phyloP scores from a whole-genome alignment of 2,888 invertebrate genomes.

The Eupithecia exiguata region DNA sequence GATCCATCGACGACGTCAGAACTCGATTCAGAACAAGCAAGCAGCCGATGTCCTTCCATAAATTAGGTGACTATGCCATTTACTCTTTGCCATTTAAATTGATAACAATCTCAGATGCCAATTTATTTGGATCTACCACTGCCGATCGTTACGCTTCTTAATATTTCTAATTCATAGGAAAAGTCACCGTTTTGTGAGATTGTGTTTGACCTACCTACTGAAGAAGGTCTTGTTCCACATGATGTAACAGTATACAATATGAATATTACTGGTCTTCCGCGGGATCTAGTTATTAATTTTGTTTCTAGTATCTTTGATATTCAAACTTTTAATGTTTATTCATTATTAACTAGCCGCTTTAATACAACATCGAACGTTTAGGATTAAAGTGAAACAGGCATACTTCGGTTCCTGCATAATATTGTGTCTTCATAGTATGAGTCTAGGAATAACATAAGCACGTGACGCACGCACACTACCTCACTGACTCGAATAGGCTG shows the following conservation, averaged over 20 bases:
- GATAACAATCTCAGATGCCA: not conserved
- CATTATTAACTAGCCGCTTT: not conserved
- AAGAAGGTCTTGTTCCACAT: not conserved
- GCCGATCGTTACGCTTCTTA: not conserved
- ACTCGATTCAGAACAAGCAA: not conserved
- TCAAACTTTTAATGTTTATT: no score
- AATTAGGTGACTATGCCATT: not conserved
- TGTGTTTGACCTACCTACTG: not conserved
- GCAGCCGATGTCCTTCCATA: not conserved
- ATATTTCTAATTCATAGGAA: not conserved
- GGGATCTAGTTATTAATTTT: not conserved
- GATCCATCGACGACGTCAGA: not conserved
- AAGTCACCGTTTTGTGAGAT: not conserved
- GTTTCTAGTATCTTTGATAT: not conserved
- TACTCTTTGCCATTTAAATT: not conserved
- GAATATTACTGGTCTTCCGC: not conserved
- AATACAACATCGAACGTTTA: not conserved
- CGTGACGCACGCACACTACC: slow-evolving; percentile 59
- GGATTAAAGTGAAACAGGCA: not conserved
- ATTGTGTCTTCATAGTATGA: slow-evolving; percentile 51
- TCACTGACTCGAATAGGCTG: slow-evolving; percentile 54
- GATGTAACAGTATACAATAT: not conserved
- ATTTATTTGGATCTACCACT: not conserved
- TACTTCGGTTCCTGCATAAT: slow-evolving; percentile 42
- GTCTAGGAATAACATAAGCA: slow-evolving; percentile 51